Conservation (phyloP, 2,113 vertebrate species). For the Hipposideros armiger region DNA sequence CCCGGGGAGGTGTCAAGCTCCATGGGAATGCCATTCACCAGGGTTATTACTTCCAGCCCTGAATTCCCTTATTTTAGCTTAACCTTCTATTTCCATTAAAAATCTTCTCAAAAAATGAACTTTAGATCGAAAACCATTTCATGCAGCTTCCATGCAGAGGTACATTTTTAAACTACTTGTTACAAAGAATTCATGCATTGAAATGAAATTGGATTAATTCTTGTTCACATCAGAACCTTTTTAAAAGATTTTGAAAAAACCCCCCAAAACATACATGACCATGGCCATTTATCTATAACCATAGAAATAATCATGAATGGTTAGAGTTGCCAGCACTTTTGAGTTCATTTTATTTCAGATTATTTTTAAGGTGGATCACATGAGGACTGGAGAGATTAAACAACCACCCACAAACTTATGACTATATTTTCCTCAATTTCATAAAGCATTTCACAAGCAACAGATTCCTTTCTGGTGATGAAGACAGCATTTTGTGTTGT, state of each 20-base stretch:
- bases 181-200: background rate
- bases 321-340: background rate
- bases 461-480: background rate
- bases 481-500: background rate
- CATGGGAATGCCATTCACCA: constrained; percentile 37
- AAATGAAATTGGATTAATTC: background rate
- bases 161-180: background rate
- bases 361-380: background rate
- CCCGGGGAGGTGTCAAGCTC: background rate
- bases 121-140: background rate
- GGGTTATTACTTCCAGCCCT: background rate
- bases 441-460: background rate
- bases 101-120: constrained; percentile 4
- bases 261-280: background rate
- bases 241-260: background rate
- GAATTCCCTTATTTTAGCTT: background rate
- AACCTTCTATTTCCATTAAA: constrained; percentile 27
- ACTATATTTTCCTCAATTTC: background rate
- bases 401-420: accelerated
- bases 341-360: background rate
- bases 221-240: background rate
- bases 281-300: background rate
- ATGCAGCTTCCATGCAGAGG: background rate
- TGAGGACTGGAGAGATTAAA: background rate
- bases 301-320: background rate